Base-by-base conservation (phyloP, 2,797 vertebrate genomes). In the Peromyscus eremicus region DNA sequence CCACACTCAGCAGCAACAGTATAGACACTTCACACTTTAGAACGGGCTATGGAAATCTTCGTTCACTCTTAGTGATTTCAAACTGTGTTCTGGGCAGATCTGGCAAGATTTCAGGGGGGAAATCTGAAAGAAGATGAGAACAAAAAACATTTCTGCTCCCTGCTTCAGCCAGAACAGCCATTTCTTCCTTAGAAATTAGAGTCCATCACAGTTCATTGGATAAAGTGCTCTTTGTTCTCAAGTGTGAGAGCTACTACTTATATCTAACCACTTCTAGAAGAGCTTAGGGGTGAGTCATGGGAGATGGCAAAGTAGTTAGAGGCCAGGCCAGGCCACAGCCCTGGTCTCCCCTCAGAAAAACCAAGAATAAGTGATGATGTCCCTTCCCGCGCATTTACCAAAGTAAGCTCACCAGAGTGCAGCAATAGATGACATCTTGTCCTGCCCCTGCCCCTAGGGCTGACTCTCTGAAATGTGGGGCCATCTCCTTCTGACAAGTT, bases 401-500 rank as follows among this genome's bases (percentile, higher is more conserved):
- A 83, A 68, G 52, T 23, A 75, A 83, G 43, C 14, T 81, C 75
- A 91, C 55, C 64, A 89, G 71, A 86, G 95, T 43, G 21, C 34
- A 43, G 19, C 49, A 27, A 23, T 57, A n/a, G 37, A 49, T 70
- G 68, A 68, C 8, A 27, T n/a, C 55, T 37, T 13, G 2, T 55
- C 37, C 85, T 71, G 64, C 52, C 90, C 9, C 46, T 43, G 10
- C 27, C 81, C 37, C 82, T 21, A 68, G 5, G 40, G 17, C 57
- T 49, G 40, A 55, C 60, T 92, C 85, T 84, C 73, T 79, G 43
- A 82, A 64, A 4, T 40, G 17, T 57, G 60, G 84, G 37, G 49
- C 76, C 49, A 40, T 88, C 93, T 14, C 52, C 55, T 1, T 84
- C 2, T 68, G 29, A 94, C 98, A 98, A 98, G 98, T 97, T 14